phyloP scores from a whole-genome alignment of 2,113 vertebrate species.

The Epinephelus cyanopodus region DNA sequence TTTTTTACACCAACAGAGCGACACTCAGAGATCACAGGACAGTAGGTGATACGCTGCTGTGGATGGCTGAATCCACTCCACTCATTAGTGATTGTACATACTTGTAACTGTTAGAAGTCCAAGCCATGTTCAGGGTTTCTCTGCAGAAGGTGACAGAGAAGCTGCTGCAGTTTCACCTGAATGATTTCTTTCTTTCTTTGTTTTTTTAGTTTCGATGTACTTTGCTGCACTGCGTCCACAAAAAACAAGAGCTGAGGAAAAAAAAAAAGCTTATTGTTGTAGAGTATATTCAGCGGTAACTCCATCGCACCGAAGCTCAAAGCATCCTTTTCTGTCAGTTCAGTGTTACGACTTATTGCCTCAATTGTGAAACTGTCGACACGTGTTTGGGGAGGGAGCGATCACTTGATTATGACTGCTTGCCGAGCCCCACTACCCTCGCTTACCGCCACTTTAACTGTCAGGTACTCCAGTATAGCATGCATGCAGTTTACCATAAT shows the following conservation, averaged over 20 bases:
- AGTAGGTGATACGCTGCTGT: conserved; percentile 21
- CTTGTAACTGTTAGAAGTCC: conserved; percentile 30
- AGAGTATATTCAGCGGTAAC: conserved; percentile 16
- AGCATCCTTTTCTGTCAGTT: conserved; percentile 25
- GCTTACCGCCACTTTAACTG: neutral
- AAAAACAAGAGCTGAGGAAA: conserved; percentile 19
- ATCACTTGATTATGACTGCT: conserved; percentile 8
- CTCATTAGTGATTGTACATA: conserved; percentile 60
- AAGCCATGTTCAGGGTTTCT: conserved; percentile 18
- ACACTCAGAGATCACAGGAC: neutral
- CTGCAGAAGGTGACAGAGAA: conserved; percentile 7
- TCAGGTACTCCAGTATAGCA: no score
- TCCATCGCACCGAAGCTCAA: neutral
- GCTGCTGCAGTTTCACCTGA: conserved; percentile 29
- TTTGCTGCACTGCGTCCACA: conserved; percentile 6
- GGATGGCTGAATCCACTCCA: conserved; percentile 39
- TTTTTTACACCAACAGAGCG: neutral
- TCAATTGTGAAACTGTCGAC: conserved; percentile 44
- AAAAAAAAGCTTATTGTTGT: conserved; percentile 36
- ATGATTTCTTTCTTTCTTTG: neutral
- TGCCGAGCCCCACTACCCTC: neutral
- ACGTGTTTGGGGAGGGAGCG: neutral
- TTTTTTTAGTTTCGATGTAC: neutral
- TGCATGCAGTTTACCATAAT: neutral
- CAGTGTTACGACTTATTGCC: conserved; percentile 46